Evolutionary conservation across 2,888 invertebrate genomes (phyloP), one percentile per base, ranked within the genome.

Genomic region (Amitus sp.): DNA sequence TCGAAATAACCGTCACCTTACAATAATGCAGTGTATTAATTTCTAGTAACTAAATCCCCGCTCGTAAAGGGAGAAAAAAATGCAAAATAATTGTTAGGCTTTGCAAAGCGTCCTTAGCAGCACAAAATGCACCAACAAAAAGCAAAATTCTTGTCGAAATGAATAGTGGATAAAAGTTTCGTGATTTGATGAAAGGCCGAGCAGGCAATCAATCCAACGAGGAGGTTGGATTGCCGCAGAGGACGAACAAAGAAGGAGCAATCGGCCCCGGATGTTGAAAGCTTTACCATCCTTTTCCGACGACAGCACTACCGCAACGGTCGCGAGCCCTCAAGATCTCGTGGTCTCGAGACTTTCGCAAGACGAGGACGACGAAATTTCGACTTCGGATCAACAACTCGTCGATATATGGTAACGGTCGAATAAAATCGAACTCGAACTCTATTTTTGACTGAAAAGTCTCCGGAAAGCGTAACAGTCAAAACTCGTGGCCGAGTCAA

Each of bases 241-340:
- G 1, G 68, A 46, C 64, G 12, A 53, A 1, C 52, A 47, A 2
- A 23, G 65, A 2, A 77, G 72, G 52, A 77, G 70, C 58, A 72
- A 74, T 55, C 81, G 77, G n/a, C 82, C 82, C 2, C 62, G 82
- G 34, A 73, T 81, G 12, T 67, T 82, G 39, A 79, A 81, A 58
- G 82, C 82, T 10, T 53, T 82, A 46, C 82, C 81, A 1, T 73
- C 77, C 2, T 76, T 77, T 59, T 74, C 78, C 0, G 67, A 69
- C 18, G 66, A 68, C 23, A 48, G 49, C 33, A 47, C 57, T 47
- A 59, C 66, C 43, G 46, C 49, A 9, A 6, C 37, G 19, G 27
- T 27, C 3, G 19, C 46, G 17, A 28, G 27, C 10, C 47, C 37
- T 47, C 54, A 20, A 9, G 50, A 57, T 19, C 46, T 61, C 9